Base-by-base conservation (phyloP, 2,113 vertebrate species). In the Hiodon alosoides region DNA sequence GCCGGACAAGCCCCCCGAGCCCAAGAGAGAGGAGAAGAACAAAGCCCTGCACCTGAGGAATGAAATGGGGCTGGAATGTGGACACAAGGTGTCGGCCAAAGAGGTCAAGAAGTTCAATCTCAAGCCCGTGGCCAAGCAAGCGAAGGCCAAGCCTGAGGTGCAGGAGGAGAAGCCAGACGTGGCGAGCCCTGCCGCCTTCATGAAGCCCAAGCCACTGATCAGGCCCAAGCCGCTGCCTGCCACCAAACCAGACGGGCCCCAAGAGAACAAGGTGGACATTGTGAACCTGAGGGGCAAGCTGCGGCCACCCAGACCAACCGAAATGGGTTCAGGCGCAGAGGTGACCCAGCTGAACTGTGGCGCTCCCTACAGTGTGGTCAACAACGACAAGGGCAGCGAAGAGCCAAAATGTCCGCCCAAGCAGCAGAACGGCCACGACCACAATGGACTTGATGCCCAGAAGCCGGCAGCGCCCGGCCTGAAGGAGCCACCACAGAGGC, bases 81-180 rank as follows among this genome's bases (percentile, higher is more conserved):
- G 96, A 57, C 96, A 98, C 86, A 98, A 98, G 77, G 81, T 98
- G 10, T 90, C 93, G 0, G 95, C 92, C 83, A 98, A 96, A 81
- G 97, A 98, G 78, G 93, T 99, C 58, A 98, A 95, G 84, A 98
- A 96, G 83, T 95, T 96, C 69, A 95, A 96, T 79, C 91, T 99
- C 52, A 94, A 97, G 54, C 97, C 95, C 3, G 89, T 96, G n/a
- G 87, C 94, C 53, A 97, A 94, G 78, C 93, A 92, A 17, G 84
- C 87, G 1, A 98, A 94, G 76, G 84, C 92, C 72, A 97, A 94
- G 85, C 6, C 90, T 3, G 96, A 98, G n/a, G 80, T 60, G 0
- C 75, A 77, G 0, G 94, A 97, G 77, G 96, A 99, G 74, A 97
- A 93, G 81, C 81, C 85, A 0, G 95, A 98, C 52, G 74, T 84